Percentiles rank a stretch among this genome's conserved stretches.
phyloP scores from a whole-genome alignment of 2,888 invertebrate species.

The Scaptomyza flava region DNA sequence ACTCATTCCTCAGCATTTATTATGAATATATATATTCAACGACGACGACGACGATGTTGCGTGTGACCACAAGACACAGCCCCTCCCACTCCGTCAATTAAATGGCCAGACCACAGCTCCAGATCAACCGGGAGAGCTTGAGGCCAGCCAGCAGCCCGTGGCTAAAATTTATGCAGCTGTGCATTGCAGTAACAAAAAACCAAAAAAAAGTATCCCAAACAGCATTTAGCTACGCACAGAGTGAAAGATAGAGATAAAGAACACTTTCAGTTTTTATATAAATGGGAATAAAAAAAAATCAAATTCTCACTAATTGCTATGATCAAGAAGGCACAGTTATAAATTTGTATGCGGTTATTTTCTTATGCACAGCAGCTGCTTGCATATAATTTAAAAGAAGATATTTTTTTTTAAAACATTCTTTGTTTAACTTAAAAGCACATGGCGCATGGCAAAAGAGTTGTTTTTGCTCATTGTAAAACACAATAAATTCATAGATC shows the following conservation, averaged over 20 bases:
- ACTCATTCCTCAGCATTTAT: constrained; percentile 77
- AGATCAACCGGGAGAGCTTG: constrained; percentile 16
- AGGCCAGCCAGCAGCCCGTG: constrained; percentile 33
- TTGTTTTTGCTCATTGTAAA: not conserved
- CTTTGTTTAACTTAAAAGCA: constrained; percentile 25
- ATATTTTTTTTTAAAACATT: constrained; percentile 29
- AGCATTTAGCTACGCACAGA: constrained; percentile 53
- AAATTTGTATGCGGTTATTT: constrained; percentile 69
- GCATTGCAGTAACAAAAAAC: constrained; percentile 23
- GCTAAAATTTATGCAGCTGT: constrained; percentile 57
- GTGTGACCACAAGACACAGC: constrained; percentile 69
- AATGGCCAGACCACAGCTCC: constrained; percentile 48
- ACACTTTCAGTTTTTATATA: constrained; percentile 53
- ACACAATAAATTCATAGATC: constrained; percentile 13
- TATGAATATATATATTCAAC: constrained; percentile 54
- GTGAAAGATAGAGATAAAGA: constrained; percentile 6
- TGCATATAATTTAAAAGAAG: constrained; percentile 42
- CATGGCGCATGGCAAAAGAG: constrained; percentile 1
- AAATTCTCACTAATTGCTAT: constrained; percentile 83
- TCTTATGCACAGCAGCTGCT: constrained; percentile 32
- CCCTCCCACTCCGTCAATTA: constrained; percentile 57
- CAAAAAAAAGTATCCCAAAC: constrained; percentile 41
- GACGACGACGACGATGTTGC: constrained; percentile 41
- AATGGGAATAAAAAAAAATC: constrained; percentile 67
- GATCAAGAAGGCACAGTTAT: constrained; percentile 80